Base-by-base conservation (phyloP, 2,797 vertebrate species). In the Sebastes goodei region DNA sequence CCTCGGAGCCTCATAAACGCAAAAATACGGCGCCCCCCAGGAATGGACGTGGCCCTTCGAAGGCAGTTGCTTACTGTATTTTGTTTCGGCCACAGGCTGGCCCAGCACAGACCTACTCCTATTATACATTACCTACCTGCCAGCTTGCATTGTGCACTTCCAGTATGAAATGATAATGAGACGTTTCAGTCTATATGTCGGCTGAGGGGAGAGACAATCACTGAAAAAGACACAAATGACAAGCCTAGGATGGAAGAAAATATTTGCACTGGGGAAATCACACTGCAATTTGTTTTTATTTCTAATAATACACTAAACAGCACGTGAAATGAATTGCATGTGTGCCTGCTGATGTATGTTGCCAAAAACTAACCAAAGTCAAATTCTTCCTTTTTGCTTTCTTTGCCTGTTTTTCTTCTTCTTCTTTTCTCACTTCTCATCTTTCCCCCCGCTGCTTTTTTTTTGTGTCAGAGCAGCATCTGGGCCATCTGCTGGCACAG, bases 341-440 rank as follows among this genome's bases (percentile, higher is more conserved):
- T 92, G 88, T 90, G 79, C 73, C 69, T 84, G 66, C 71, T 38
- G 6, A 71, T 70, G 15, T 35, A 29, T 33, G 68, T 76, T 86
- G 85, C 87, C 85, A 89, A 62, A 27, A 86, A 80, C 79, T 59
- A 83, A 89, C 88, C 88, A 64, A 75, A 89, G 77, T 87, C 65
- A 76, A 84, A 89, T 80, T 88, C 65, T 81, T 85, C 55, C 57
- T 74, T 27, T 49, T 10, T 80, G 52, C 71, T 82, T 72, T 78
- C 55, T 71, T 75, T 86, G 76, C 72, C 59, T 73, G 60, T 71
- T 86, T 83, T 69, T 80, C 64, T 80, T 78, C 70, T 78, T 80
- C 64, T 80, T 80, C 70, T 78, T 32, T 42, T 55, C 64, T 65
- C 38, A 68, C 84, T 86, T 90, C 76, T 83, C 76, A 27, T 88